phyloP scores from a whole-genome alignment of 2,888 invertebrate species.

The Chirona hameri region DNA sequence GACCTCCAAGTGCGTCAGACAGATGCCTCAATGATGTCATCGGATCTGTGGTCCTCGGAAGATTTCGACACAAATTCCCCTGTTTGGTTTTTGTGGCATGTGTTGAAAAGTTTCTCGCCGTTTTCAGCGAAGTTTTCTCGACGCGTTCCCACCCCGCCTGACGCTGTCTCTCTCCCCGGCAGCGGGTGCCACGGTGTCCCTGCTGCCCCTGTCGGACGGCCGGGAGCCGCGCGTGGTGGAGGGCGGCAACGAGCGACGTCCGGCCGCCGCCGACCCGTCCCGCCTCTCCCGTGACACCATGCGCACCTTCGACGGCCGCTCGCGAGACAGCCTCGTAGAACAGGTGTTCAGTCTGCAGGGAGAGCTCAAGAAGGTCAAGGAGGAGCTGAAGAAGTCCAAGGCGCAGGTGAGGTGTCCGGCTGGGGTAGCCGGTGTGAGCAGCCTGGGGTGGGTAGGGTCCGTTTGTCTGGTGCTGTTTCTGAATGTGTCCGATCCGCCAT shows the following conservation, averaged over 20 bases:
- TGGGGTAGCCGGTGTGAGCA: no score
- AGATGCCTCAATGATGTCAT: no score
- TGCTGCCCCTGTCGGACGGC: slow-evolving; percentile 23
- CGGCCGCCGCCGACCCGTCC: not conserved
- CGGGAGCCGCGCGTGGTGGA: slow-evolving; percentile 37
- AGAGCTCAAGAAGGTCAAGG: not conserved
- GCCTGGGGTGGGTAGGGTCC: no score
- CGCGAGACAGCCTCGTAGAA: not conserved
- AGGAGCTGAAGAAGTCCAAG: not conserved
- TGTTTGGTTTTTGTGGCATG: no score
- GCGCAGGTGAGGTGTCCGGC: not conserved
- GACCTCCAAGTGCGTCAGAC: no score
- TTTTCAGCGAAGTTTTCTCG: no score
- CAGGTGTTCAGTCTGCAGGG: not conserved
- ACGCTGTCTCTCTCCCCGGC: not conserved
- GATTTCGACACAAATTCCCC: no score
- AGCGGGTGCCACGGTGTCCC: not conserved
- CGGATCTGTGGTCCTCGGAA: no score
- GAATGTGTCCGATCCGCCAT: no score
- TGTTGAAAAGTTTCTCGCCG: no score
- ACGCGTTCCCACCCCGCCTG: not conserved
- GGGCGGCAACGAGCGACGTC: slow-evolving; percentile 39
- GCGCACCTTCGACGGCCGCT: not conserved
- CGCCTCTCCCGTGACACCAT: not conserved
- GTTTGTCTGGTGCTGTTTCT: no score